phyloP scores from a whole-genome alignment of 1,140 invertebrate species.

The Araneus ventricosus region DNA sequence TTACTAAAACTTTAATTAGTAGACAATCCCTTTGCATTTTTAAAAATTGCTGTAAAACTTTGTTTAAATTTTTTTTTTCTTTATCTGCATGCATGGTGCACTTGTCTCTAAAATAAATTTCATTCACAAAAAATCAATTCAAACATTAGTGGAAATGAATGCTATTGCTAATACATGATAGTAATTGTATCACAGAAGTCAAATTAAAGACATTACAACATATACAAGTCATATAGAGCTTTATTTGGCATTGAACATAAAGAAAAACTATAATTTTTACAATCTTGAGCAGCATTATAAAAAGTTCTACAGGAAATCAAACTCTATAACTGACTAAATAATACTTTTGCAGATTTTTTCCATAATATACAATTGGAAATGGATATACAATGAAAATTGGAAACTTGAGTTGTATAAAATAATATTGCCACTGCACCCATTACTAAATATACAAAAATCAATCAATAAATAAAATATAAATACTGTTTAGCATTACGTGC shows the following conservation, averaged over 20 bases:
- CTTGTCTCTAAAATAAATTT: no score
- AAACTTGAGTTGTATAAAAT: constrained; percentile 47
- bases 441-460: constrained; percentile 48
- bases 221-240: constrained; percentile 68
- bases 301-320: constrained; percentile 25
- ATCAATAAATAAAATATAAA: constrained; percentile 69
- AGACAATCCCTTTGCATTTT: no score
- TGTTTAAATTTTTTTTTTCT: no score
- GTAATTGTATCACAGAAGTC: no score
- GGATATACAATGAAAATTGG: constrained; percentile 24
- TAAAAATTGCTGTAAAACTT: no score
- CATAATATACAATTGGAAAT: constrained; percentile 16
- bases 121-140: no score
- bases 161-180: no score
- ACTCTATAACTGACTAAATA: constrained; percentile 64
- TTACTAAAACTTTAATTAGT: no score
- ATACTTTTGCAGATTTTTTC: constrained; percentile 42
- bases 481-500: constrained; percentile 36
- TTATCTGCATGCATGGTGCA: no score
- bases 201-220: not conserved
- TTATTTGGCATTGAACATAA: constrained; percentile 73
- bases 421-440: constrained; percentile 72
- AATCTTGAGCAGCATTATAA: constrained; percentile 66
- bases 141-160: no score
- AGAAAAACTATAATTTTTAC: constrained; percentile 45